phyloP scores from a whole-genome alignment of 2,797 vertebrate species.

The Yasuhikotakia modesta region DNA sequence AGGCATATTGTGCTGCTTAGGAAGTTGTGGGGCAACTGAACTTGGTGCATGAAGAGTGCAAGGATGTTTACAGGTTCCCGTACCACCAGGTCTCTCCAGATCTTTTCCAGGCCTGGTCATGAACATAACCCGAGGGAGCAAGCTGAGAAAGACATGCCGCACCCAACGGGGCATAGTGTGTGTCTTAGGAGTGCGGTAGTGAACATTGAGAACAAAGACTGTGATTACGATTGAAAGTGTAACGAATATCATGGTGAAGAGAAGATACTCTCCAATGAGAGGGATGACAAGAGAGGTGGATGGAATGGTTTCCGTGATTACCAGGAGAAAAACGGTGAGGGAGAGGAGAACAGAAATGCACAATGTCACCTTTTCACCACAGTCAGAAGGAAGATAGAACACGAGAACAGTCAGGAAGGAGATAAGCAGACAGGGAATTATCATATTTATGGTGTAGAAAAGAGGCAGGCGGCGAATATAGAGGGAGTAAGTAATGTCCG shows the following conservation, averaged over 20 bases:
- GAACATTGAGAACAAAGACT: conserved; percentile 94
- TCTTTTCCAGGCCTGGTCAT: conserved; percentile 87
- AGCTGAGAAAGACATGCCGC: conserved; percentile 83
- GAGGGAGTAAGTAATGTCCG: conserved; percentile 94
- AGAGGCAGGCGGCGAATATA: conserved; percentile 94
- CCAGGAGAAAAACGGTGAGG: conserved; percentile 94
- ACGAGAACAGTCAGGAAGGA: conserved; percentile 95
- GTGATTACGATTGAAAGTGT: conserved; percentile 97
- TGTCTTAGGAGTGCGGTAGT: conserved; percentile 93
- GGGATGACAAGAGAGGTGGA: conserved; percentile 97
- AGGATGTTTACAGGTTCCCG: conserved; percentile 47
- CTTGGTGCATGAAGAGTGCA: conserved; percentile 63
- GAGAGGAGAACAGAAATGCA: conserved; percentile 96
- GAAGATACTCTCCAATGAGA: conserved; percentile 95
- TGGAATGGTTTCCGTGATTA: conserved; percentile 97
- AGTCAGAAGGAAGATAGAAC: conserved; percentile 96
- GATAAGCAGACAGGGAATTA: conserved; percentile 96
- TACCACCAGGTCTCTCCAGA: conserved; percentile 64
- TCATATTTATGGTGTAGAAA: conserved; percentile 98
- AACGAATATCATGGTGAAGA: conserved; percentile 99
- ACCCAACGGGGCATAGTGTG: conserved; percentile 97
- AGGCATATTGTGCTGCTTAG: conserved; percentile 69
- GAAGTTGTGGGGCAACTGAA: conserved; percentile 58
- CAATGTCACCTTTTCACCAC: conserved; percentile 94
- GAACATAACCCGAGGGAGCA: conserved; percentile 92